Conservation (phyloP, 2,797 vertebrate genomes). For the Odontamblyopus rebecca region DNA sequence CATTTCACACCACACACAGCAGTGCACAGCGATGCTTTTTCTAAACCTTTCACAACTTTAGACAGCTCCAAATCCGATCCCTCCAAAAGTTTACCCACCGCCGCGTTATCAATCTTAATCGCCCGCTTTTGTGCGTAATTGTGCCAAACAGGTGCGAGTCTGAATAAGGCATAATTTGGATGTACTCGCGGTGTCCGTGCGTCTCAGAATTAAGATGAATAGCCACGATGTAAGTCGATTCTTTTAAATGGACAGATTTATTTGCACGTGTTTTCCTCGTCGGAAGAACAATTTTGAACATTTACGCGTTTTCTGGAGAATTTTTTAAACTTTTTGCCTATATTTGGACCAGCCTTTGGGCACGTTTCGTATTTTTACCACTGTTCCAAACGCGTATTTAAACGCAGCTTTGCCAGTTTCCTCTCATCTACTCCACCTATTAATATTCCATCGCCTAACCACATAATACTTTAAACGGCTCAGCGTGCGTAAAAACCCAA, state of each 20-base stretch:
- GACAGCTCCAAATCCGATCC: background rate
- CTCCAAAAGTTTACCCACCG: background rate
- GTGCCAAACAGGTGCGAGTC: constrained; percentile 7
- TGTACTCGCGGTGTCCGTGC: background rate
- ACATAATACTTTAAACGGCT: background rate
- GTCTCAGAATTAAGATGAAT: constrained; percentile 3
- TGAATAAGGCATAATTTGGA: constrained; percentile 2
- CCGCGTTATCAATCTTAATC: constrained; percentile 1
- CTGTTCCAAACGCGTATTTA: background rate
- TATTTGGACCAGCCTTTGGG: background rate
- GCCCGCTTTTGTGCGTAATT: background rate
- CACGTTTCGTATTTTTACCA: background rate
- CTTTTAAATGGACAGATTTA: background rate
- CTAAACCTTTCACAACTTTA: background rate
- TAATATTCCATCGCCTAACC: no score
- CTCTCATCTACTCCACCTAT: background rate
- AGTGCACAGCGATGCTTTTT: background rate
- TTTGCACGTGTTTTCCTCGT: background rate
- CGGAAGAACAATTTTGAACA: background rate
- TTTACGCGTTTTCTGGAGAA: background rate
- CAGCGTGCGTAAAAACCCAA: background rate
- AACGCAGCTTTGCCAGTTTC: background rate
- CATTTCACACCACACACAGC: background rate
- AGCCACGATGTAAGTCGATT: background rate
- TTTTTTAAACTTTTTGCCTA: background rate